Evolutionary conservation across 2,797 vertebrate species (phyloP).

Genomic region (Phalloptychus januarius): DNA sequence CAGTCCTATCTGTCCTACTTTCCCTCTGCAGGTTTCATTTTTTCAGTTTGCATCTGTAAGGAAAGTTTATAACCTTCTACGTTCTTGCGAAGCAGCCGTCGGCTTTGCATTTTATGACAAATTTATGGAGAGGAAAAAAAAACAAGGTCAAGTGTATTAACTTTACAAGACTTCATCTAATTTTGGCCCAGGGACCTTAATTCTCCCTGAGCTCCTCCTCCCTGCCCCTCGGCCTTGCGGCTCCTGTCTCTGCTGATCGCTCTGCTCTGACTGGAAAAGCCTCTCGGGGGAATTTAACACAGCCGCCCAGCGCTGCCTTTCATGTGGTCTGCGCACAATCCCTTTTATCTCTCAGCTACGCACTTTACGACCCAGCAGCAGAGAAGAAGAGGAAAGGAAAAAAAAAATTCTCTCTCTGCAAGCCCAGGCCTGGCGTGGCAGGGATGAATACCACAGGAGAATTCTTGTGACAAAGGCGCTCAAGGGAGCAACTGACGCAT

Average conservation of each 20-base stretch:
- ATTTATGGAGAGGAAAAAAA: slow-evolving; percentile 8
- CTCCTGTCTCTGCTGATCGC: slow-evolving; percentile 68
- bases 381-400: slow-evolving; percentile 48
- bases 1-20: slow-evolving; percentile 39
- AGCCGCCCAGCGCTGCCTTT: slow-evolving; percentile 76
- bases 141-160: slow-evolving; percentile 52
- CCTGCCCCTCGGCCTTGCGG: slow-evolving; percentile 72
- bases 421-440: slow-evolving; percentile 74
- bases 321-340: slow-evolving; percentile 77
- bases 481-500: slow-evolving; percentile 50
- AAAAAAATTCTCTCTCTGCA: slow-evolving; percentile 49
- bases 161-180: slow-evolving; percentile 49
- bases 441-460: slow-evolving; percentile 74
- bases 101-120: slow-evolving; percentile 9
- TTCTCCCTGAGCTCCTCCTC: slow-evolving; percentile 63
- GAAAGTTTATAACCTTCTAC: slow-evolving; percentile 15
- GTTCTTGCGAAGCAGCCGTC: slow-evolving; percentile 8
- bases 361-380: slow-evolving; percentile 70
- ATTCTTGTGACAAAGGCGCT: slow-evolving; percentile 74
- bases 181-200: slow-evolving; percentile 57
- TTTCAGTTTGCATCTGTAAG: neutral
- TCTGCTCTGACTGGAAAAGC: slow-evolving; percentile 77
- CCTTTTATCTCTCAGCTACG: slow-evolving; percentile 79
- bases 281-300: slow-evolving; percentile 79
- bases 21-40: neutral